These are phyloP conservation scores for Notarius lentiginosus DNA, from an alignment of 2,113 vertebrate species.

Conservation along the genomic window DNA sequence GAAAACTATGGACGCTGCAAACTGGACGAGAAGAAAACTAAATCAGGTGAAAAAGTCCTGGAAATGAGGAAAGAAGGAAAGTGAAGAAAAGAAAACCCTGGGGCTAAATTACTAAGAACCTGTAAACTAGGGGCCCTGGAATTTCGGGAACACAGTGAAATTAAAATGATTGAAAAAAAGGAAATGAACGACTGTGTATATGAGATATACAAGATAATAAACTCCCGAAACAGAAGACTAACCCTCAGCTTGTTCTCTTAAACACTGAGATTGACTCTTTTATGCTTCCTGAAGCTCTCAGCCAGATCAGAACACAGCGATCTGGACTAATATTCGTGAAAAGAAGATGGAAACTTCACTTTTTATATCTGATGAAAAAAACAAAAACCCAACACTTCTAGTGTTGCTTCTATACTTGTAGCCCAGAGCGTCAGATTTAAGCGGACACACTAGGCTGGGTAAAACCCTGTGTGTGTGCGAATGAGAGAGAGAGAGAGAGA, in stretches of 20 bases:
- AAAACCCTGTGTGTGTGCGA: background rate
- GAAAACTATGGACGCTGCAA: background rate
- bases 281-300: background rate
- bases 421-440: background rate
- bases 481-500: background rate
- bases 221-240: background rate
- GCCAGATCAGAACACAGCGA: background rate
- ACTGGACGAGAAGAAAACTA: background rate
- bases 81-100: background rate
- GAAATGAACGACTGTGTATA: background rate
- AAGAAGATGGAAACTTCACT: background rate
- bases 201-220: background rate
- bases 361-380: background rate
- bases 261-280: background rate
- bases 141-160: background rate
- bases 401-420: background rate
- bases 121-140: background rate
- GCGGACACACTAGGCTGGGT: background rate
- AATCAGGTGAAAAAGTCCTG: background rate
- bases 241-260: background rate
- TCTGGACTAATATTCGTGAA: background rate
- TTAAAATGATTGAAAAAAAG: background rate
- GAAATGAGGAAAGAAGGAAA: background rate
- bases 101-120: background rate
- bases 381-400: background rate